Percentiles rank a stretch among this genome's conserved stretches.
These are phyloP conservation scores for Phainopepla nitens DNA, from an alignment of 2,113 vertebrate species.

Conservation along the genomic window DNA sequence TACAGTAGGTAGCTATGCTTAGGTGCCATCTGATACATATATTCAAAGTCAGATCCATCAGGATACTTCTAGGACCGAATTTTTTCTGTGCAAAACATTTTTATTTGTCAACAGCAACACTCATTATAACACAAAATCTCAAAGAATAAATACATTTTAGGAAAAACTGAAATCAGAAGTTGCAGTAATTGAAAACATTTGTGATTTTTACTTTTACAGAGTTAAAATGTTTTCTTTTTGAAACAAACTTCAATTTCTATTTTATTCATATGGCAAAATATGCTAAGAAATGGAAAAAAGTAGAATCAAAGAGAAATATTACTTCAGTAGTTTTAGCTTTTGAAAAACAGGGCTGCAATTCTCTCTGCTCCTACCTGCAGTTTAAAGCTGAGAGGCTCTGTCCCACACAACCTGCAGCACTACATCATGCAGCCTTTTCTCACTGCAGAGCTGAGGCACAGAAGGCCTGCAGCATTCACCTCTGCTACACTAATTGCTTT, in stretches of 20 bases:
- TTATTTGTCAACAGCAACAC: neutral
- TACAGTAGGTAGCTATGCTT: neutral
- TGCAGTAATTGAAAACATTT: neutral
- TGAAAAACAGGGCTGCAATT: neutral
- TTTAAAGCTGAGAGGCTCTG: neutral
- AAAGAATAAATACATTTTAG: neutral
- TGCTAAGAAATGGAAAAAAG: neutral
- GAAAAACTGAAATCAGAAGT: neutral
- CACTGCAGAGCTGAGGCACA: neutral
- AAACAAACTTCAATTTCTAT: neutral
- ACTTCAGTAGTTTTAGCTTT: neutral
- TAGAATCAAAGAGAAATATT: neutral
- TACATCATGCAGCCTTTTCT: neutral
- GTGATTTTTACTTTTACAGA: neutral
- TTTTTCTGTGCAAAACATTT: neutral
- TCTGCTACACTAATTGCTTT: neutral
- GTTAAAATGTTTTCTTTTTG: neutral
- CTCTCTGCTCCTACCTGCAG: neutral
- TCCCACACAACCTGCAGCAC: neutral
- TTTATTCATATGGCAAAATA: neutral
- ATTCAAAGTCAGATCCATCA: neutral
- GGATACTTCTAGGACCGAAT: neutral
- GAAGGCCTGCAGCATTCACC: neutral
- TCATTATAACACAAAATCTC: neutral
- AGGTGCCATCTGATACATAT: neutral